A percentile compares a stretch with the other conserved stretches of the same genome.
These are phyloP conservation scores for Clarias platycephalus DNA, from an alignment of 2,797 vertebrate genomes.

Conservation along the genomic window DNA sequence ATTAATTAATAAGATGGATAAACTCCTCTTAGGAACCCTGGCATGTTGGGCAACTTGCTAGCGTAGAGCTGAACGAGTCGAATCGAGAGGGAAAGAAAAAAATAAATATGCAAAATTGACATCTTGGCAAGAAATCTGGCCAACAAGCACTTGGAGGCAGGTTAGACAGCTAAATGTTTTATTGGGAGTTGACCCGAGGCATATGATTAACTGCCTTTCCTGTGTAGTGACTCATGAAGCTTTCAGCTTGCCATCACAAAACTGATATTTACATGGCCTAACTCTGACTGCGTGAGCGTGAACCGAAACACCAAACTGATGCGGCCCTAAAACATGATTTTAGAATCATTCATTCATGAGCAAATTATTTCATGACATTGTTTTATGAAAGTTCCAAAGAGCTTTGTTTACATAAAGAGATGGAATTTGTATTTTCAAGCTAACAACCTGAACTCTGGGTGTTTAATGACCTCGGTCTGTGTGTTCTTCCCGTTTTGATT, in stretches of 20 bases:
- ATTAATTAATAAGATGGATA: not conserved
- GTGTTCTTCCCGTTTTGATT: not conserved
- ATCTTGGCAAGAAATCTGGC: not conserved
- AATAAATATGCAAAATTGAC: not conserved
- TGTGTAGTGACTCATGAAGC: conserved; percentile 8
- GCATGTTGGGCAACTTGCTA: not conserved
- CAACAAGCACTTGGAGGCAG: not conserved
- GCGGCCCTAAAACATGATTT: not conserved
- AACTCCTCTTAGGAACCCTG: not conserved
- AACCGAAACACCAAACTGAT: not conserved
- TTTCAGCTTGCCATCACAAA: not conserved
- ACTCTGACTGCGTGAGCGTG: not conserved
- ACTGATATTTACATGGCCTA: not conserved
- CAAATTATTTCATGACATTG: not conserved
- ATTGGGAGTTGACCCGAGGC: not conserved
- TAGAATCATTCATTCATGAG: not conserved
- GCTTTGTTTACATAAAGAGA: not conserved
- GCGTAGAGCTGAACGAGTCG: not conserved
- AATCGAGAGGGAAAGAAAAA: not conserved
- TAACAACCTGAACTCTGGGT: not conserved
- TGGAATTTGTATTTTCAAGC: not conserved
- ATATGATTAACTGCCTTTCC: not conserved
- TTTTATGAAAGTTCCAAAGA: not conserved
- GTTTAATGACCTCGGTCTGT: not conserved
- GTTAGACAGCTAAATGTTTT: not conserved